Conservation (phyloP, 2,888 invertebrate species). For the Dolichopus griseipennis region DNA sequence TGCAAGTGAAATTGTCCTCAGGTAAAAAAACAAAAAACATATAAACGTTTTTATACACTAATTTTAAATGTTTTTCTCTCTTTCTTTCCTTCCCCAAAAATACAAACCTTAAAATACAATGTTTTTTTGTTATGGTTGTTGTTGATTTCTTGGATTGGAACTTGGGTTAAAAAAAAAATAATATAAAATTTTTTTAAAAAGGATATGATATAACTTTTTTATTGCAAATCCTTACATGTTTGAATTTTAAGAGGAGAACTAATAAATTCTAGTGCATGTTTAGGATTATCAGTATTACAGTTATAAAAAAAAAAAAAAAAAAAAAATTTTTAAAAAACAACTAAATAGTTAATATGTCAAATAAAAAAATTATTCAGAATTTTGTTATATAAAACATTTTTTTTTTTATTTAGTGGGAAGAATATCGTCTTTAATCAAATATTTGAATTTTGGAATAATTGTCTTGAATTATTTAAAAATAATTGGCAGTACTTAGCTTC, state of each 20-base stretch:
- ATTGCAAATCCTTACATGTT: background rate
- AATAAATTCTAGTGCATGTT: background rate
- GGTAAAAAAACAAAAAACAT: background rate
- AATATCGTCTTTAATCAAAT: too few species aligned
- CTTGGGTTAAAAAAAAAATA: background rate
- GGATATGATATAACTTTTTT: conserved; percentile 1
- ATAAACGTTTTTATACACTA: background rate
- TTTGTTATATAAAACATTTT: too few species aligned
- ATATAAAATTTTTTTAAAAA: background rate
- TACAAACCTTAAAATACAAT: background rate
- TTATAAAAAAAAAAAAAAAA: too few species aligned
- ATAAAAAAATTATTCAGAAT: too few species aligned
- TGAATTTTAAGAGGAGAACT: background rate
- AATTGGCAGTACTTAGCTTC: too few species aligned
- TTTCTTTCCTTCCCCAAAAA: background rate
- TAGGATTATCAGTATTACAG: background rate
- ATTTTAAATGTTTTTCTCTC: background rate
- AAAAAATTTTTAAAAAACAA: too few species aligned
- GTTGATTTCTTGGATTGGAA: background rate
- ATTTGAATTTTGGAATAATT: too few species aligned
- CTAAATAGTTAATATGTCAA: too few species aligned
- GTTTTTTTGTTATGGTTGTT: background rate
- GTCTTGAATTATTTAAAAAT: too few species aligned
- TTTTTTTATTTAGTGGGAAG: too few species aligned
- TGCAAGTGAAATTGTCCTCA: conserved; percentile 1